phyloP scores from a whole-genome alignment of 2,113 vertebrate genomes.

The Narcine bancroftii region DNA sequence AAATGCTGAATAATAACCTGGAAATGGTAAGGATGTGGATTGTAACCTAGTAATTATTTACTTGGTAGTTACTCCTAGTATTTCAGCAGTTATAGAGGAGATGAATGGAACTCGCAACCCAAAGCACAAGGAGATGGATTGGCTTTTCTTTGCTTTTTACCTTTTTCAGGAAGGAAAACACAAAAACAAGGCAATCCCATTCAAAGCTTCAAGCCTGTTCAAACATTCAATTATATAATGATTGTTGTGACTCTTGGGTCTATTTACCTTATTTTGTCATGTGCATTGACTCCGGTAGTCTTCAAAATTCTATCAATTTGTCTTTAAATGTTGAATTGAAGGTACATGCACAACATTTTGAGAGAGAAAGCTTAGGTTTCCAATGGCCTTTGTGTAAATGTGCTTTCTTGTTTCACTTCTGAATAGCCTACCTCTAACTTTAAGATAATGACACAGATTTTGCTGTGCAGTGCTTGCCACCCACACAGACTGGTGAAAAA shows the following conservation, averaged over 20 bases:
- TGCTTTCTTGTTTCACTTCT: background rate
- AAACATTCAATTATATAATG: background rate
- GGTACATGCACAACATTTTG: background rate
- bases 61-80: background rate
- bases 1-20: slow-evolving; percentile 28
- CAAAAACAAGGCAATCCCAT: background rate
- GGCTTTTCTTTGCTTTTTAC: background rate
- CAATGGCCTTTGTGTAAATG: background rate
- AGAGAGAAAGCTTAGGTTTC: background rate
- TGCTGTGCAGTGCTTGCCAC: no score
- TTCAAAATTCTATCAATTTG: background rate
- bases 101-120: background rate
- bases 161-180: background rate
- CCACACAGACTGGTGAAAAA: no score
- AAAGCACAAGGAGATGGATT: background rate
- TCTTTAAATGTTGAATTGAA: background rate
- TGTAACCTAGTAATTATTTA: slow-evolving; percentile 33
- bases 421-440: background rate
- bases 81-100: background rate
- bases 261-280: background rate
- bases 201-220: background rate
- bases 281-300: background rate
- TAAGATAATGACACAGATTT: background rate
- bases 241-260: background rate
- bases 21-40: slow-evolving; percentile 27